These are phyloP conservation scores for Ctena decussata DNA, from an alignment of 2,888 invertebrate genomes.

Conservation along the genomic window DNA sequence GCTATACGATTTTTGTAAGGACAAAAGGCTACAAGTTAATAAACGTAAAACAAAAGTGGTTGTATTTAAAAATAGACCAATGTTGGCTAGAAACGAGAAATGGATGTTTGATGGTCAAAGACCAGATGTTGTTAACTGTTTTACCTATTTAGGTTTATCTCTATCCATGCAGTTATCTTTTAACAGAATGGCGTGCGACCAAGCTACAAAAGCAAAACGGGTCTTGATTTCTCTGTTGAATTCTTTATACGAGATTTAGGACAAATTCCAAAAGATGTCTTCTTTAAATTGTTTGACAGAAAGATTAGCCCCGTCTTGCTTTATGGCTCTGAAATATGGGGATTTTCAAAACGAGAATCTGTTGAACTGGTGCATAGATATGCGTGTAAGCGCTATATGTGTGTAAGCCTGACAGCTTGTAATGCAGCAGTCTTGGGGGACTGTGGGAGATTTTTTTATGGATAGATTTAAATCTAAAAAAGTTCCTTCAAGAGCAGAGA, in stretches of 20 bases:
- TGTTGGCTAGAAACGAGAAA: slow-evolving; percentile 34
- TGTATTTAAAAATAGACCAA: slow-evolving; percentile 47
- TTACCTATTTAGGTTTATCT: slow-evolving; percentile 36
- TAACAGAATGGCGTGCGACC: slow-evolving; percentile 13
- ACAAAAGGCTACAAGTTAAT: slow-evolving; percentile 42
- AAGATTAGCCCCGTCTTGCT: slow-evolving; percentile 40
- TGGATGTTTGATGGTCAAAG: slow-evolving; percentile 43
- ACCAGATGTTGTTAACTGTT: slow-evolving; percentile 36
- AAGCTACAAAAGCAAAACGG: slow-evolving; percentile 19
- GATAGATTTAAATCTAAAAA: too few species aligned
- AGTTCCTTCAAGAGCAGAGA: too few species aligned
- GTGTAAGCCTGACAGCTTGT: too few species aligned
- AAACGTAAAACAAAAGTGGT: slow-evolving; percentile 41
- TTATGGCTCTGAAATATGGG: slow-evolving; percentile 27
- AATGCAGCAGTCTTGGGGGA: too few species aligned
- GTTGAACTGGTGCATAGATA: neutral
- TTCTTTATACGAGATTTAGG: slow-evolving; percentile 9
- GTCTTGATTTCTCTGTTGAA: slow-evolving; percentile 2
- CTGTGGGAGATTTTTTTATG: too few species aligned
- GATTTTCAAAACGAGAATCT: neutral
- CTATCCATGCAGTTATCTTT: slow-evolving; percentile 10
- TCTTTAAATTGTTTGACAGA: slow-evolving; percentile 13
- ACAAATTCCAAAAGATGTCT: neutral
- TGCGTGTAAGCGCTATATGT: too few species aligned
- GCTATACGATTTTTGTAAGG: slow-evolving; percentile 33